A percentile compares a stretch with the other conserved stretches of the same genome.
These are phyloP conservation scores for Pollachius pollachius DNA, from an alignment of 2,113 vertebrate species.

Conservation along the genomic window DNA sequence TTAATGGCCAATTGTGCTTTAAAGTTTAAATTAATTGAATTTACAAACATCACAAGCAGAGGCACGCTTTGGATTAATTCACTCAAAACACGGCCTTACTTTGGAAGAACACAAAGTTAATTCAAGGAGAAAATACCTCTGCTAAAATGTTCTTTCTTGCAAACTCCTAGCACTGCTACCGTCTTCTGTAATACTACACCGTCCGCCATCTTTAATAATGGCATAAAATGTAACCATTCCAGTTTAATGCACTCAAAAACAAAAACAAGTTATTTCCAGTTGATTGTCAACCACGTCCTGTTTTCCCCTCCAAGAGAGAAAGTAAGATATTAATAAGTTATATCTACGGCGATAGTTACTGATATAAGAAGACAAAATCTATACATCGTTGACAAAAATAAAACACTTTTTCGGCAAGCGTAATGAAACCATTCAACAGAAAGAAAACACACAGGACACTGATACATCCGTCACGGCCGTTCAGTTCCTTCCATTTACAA, in stretches of 20 bases:
- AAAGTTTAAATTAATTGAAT: constrained; percentile 41
- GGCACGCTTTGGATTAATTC: constrained; percentile 53
- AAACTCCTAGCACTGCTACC: constrained; percentile 39
- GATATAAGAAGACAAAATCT: constrained; percentile 23
- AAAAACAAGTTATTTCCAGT: constrained; percentile 57
- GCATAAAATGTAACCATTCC: constrained; percentile 38
- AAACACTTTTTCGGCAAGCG: neutral
- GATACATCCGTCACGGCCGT: too few relatives aligned
- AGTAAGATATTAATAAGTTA: constrained; percentile 59
- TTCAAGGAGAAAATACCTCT: constrained; percentile 31
- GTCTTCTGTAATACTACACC: constrained; percentile 37
- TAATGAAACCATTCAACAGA: neutral
- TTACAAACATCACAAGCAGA: constrained; percentile 39
- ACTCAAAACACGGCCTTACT: constrained; percentile 34
- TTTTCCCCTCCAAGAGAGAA: constrained; percentile 56
- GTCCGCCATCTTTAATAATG: constrained; percentile 59
- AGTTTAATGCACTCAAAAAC: constrained; percentile 41
- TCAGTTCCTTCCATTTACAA: neutral
- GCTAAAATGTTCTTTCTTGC: constrained; percentile 30
- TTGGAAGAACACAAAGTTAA: constrained; percentile 35
- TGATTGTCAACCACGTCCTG: constrained; percentile 79
- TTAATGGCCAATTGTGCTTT: too few relatives aligned
- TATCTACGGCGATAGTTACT: constrained; percentile 41
- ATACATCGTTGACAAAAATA: neutral
- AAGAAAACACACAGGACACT: neutral